Evolutionary conservation across 2,113 vertebrate species (phyloP), one percentile per base, ranked within the genome.

Genomic region (Carassius auratus): DNA sequence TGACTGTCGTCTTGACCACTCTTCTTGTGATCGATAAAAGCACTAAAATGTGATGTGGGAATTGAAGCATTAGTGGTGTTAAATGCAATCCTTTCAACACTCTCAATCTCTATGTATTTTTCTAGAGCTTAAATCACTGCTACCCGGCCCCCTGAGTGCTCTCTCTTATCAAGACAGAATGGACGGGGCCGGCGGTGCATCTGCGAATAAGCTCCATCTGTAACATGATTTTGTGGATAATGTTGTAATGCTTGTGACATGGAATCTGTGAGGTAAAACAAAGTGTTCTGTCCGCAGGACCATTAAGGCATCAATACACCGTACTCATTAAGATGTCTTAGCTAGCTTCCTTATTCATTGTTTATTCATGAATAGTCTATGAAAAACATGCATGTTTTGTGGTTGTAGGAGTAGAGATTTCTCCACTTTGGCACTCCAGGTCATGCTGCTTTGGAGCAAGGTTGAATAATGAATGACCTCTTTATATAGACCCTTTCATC

Each of bases 391-490:
- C 30, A 79, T 86, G 81, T 86, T 88, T 62, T 84, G 82, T 61
- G 75, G 74, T 80, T 81, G 77, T 62, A 55, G 42, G 62, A 74
- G 76, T 75, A 19, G 38, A 79, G 66, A 86, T 80, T 77, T 88
- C 83, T 81, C 59, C 62, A 81, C 84, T 83, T 66, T 62, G 64
- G 33, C 64, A 73, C 30, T 69, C 13, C 68, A 14, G 81, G 81
- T 82, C 57, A 83, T 73, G 5, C 68, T 76, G 80, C 76, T 76
- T 36, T 71, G 80, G 15, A 80, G 69, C 64, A 48, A 62, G 69
- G 52, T 75, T 85, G 69, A 90, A 90, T 88, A 84, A 90, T 87
- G 69, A 79, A 90, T 90, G 79, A 85, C 71, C 79, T 83, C 85
- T 83, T 86, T 88, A 88, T 86, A 85, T 84, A 84, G 75, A 86